Evolutionary conservation across 2,888 invertebrate species (phyloP).

Genomic region (Cyaniris semiargus): DNA sequence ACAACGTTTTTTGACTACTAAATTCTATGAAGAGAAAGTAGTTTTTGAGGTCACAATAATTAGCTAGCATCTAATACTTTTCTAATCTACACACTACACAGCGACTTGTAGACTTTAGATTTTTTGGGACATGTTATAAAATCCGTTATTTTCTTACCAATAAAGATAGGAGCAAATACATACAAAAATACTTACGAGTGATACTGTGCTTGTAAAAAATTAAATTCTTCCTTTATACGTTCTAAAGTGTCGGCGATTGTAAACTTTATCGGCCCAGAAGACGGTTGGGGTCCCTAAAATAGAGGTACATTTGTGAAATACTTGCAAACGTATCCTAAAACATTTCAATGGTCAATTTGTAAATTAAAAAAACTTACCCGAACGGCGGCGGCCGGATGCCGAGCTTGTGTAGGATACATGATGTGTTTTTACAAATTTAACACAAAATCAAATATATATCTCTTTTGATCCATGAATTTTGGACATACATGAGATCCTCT

Average conservation of each 20-base stretch:
- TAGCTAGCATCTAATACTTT: background rate
- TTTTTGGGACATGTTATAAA: background rate
- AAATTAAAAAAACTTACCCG: slow-evolving; percentile 73
- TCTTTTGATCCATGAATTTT: slow-evolving; percentile 61
- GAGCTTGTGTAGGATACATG: slow-evolving; percentile 88
- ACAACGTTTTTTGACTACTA: background rate
- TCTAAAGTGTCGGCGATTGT: slow-evolving; percentile 96
- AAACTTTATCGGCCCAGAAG: slow-evolving; percentile 95
- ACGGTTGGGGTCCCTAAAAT: slow-evolving; percentile 88
- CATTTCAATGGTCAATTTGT: slow-evolving; percentile 17
- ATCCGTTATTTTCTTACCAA: background rate
- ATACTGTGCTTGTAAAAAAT: slow-evolving; percentile 96
- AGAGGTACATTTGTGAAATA: slow-evolving; percentile 46
- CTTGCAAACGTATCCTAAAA: slow-evolving; percentile 35
- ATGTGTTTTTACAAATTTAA: slow-evolving; percentile 45
- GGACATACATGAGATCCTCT: slow-evolving; percentile 65
- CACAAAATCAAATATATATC: slow-evolving; percentile 64
- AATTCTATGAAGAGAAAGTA: slow-evolving; percentile 11
- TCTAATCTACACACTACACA: no score
- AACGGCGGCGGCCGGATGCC: slow-evolving; percentile 88
- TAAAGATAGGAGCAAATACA: background rate
- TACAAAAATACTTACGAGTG: slow-evolving; percentile 89
- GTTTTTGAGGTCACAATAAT: slow-evolving; percentile 17
- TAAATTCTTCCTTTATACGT: slow-evolving; percentile 97
- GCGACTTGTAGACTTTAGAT: background rate